A percentile compares a stretch with the other conserved stretches of the same genome.
These are phyloP conservation scores for Hiodon alosoides DNA, from an alignment of 2,113 vertebrate species.

Conservation along the genomic window DNA sequence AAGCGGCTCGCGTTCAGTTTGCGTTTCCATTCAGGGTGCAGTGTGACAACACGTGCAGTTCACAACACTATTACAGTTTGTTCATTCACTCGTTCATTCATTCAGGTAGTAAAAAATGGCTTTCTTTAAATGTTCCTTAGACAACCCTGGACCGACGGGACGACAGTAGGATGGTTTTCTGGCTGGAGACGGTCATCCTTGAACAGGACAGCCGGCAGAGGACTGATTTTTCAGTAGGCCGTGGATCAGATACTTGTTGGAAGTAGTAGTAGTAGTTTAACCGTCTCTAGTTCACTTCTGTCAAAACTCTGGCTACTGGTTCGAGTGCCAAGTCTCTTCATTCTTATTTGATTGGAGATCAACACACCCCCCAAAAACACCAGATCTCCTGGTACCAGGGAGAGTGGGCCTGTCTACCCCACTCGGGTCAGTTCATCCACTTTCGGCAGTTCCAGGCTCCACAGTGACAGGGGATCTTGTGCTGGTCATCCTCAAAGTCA, in stretches of 20 bases:
- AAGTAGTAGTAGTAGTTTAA: background rate
- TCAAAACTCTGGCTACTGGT: slow-evolving; percentile 70
- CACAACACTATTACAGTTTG: no score
- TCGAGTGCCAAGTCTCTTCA: slow-evolving; percentile 47
- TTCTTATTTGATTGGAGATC: slow-evolving; percentile 53
- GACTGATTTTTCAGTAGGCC: background rate
- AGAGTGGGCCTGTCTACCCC: slow-evolving; percentile 16
- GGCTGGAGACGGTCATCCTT: slow-evolving; percentile 6
- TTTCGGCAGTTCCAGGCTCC: slow-evolving; percentile 98
- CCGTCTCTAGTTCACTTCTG: slow-evolving; percentile 42
- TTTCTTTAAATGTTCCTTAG: slow-evolving; percentile 6
- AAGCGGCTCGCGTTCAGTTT: no score
- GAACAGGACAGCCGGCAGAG: background rate
- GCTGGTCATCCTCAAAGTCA: slow-evolving; percentile 97
- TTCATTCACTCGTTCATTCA: background rate
- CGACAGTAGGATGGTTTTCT: background rate
- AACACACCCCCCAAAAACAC: no score
- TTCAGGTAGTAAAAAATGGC: slow-evolving; percentile 15
- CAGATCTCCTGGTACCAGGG: no score
- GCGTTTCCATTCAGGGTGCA: slow-evolving; percentile 33
- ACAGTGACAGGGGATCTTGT: slow-evolving; percentile 98
- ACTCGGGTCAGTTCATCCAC: slow-evolving; percentile 87
- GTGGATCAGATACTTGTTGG: background rate
- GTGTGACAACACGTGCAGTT: background rate
- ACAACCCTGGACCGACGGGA: background rate